Evolutionary conservation across 1,140 invertebrate species (phyloP).

Genomic region (Asbolus verrucosus): DNA sequence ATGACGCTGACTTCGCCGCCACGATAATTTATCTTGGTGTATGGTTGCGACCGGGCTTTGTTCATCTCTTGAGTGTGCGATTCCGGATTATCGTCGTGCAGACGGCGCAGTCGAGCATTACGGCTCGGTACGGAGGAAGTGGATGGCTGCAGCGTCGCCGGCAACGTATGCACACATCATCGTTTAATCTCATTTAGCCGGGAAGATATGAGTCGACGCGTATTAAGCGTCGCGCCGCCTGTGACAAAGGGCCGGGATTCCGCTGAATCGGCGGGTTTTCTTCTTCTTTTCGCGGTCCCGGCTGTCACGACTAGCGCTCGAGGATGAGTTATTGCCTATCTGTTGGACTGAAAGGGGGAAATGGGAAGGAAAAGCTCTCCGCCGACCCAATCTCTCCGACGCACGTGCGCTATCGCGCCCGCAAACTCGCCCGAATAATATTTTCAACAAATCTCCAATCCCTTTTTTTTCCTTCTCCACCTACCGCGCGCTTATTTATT

Average conservation of each 20-base stretch:
- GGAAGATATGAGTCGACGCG: slow-evolving; percentile 48
- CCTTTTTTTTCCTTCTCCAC: slow-evolving; percentile 23
- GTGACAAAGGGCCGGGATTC: slow-evolving; percentile 48
- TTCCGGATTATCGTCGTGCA: slow-evolving; percentile 45
- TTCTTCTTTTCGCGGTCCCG: slow-evolving; percentile 54
- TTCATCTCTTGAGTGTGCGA: slow-evolving; percentile 33
- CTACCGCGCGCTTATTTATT: slow-evolving; percentile 16
- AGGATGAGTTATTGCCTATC: slow-evolving; percentile 61
- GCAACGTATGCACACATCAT: slow-evolving; percentile 52
- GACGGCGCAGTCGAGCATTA: neutral
- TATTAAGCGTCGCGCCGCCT: slow-evolving; percentile 50
- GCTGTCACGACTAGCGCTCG: slow-evolving; percentile 52
- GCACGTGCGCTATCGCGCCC: slow-evolving; percentile 43
- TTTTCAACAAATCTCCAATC: slow-evolving; percentile 49
- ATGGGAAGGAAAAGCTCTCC: slow-evolving; percentile 59
- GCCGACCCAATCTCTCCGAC: slow-evolving; percentile 50
- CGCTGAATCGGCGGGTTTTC: slow-evolving; percentile 52
- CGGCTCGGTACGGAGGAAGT: slow-evolving; percentile 21
- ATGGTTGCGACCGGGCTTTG: neutral
- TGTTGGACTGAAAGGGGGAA: slow-evolving; percentile 58
- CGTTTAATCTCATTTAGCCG: slow-evolving; percentile 53
- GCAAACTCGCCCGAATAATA: slow-evolving; percentile 45
- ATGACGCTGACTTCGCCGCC: slow-evolving; percentile 1
- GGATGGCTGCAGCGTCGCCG: slow-evolving; percentile 28
- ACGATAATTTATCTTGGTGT: slow-evolving; percentile 20